Evolutionary conservation across 2,113 vertebrate species (phyloP).

Genomic region (Colistium nudipinnis): DNA sequence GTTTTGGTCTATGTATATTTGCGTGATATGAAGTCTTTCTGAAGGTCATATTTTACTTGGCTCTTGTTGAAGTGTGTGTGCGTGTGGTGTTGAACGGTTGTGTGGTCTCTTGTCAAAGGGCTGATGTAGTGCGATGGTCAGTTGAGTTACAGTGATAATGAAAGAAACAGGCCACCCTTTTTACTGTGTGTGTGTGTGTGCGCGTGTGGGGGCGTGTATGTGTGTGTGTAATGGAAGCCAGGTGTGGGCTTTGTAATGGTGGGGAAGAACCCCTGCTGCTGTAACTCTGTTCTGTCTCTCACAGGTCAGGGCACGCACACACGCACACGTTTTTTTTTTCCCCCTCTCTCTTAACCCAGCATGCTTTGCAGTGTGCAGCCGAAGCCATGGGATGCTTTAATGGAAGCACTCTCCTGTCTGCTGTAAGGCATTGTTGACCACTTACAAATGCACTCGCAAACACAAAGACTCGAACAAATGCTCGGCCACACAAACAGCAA

Average conservation of each 20-base stretch:
- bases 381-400: slow-evolving; percentile 53
- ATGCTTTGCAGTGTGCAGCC: slow-evolving; percentile 22
- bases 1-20: neutral
- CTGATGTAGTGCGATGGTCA: slow-evolving; percentile 58
- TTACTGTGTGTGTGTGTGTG: slow-evolving; percentile 11
- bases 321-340: slow-evolving; percentile 18
- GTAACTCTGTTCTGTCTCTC: slow-evolving; percentile 52
- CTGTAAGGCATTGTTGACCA: slow-evolving; percentile 67
- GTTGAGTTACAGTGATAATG: slow-evolving; percentile 50
- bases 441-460: slow-evolving; percentile 35
- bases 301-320: neutral
- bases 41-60: slow-evolving; percentile 30
- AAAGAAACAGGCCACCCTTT: slow-evolving; percentile 50
- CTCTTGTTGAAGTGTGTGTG: slow-evolving; percentile 23
- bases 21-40: slow-evolving; percentile 25
- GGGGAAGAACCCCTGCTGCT: slow-evolving; percentile 61
- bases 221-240: slow-evolving; percentile 52
- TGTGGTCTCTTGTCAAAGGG: slow-evolving; percentile 57
- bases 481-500: neutral
- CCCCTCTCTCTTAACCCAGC: slow-evolving; percentile 30
- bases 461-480: neutral
- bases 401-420: slow-evolving; percentile 64
- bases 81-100: slow-evolving; percentile 53
- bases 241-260: slow-evolving; percentile 58
- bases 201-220: slow-evolving; percentile 18